Base-by-base conservation (phyloP, 2,888 invertebrate species). In the Erebia epiphron region DNA sequence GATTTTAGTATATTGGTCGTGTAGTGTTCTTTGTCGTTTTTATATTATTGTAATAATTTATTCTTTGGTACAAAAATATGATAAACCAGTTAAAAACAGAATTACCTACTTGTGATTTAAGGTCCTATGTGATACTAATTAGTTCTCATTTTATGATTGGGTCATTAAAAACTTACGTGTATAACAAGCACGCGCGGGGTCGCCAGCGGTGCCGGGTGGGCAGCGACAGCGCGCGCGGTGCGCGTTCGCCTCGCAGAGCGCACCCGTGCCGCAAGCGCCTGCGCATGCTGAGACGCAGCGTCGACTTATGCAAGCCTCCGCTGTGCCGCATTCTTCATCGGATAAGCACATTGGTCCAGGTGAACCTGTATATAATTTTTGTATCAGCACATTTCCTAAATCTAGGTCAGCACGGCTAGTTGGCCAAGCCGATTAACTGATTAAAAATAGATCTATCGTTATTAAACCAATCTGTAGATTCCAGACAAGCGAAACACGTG, bases 151-250 rank as follows among this genome's bases (percentile, higher is more conserved):
- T 5, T 14, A 11, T 49, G 11, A 50, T 50, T 50, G 50, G n/a
- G 14, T 14, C 13, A 4, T n/a, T 21, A 46, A 13, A 49, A 10
- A 92, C 96, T 95, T 94, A 98, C 98, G 97, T 94, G 96, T 97
- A 84, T 96, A 97, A 82, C 98, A 98, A 75, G 95, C 95, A 26
- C 96, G 89, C 87, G 98, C 96, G 49, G 98, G 98, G 87, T 98
- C 97, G 73, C 98, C 98, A 67, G 97, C 97, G 92, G 97, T 97
- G 75, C 97, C 97, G 64, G 96, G 95, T 18, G 97, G 97, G 85
- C 98, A 98, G 80, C 95, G 95, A 86, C 98, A 98, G 21, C 95
- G 95, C 5, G 98, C 97, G 76, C 97, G 95, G 83, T 97, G 98
- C 78, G 95, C 94, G 60, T 94, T 93, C 0, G 97, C 96, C 18